These are phyloP conservation scores for Phallusia fumigata DNA, from an alignment of 23 tunicate species.

Conservation along the genomic window DNA sequence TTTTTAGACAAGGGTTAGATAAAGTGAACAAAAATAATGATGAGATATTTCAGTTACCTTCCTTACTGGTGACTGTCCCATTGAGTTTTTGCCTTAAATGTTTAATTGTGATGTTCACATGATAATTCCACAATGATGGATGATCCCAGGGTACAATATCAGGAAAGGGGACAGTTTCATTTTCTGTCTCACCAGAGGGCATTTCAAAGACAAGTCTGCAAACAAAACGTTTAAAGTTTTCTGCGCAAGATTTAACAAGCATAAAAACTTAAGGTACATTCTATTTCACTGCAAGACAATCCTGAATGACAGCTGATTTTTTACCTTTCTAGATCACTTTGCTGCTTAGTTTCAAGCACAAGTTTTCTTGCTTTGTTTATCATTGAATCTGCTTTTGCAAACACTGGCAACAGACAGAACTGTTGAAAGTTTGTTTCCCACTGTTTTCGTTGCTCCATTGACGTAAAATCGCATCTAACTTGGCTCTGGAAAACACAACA, in stretches of 20 bases:
- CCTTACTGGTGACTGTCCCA: constrained; percentile 3
- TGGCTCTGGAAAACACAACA: too few relatives aligned
- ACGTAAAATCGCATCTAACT: too few relatives aligned
- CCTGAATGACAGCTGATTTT: too few relatives aligned
- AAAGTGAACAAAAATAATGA: too few relatives aligned
- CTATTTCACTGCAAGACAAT: too few relatives aligned
- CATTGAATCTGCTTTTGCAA: constrained; percentile 32
- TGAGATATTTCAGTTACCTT: not conserved
- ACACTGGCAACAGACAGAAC: constrained; percentile 26
- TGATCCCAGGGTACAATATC: constrained; percentile 4
- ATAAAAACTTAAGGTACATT: not conserved
- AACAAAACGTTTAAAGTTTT: not conserved
- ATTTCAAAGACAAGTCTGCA: constrained; percentile 57
- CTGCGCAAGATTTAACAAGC: not conserved
- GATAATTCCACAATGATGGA: constrained; percentile 29
- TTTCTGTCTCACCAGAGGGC: not conserved
- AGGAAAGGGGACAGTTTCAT: not conserved
- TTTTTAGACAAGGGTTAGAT: too few relatives aligned
- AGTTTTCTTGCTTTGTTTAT: constrained; percentile 40
- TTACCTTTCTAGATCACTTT: constrained; percentile 40
- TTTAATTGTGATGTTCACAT: constrained; percentile 16
- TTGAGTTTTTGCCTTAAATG: constrained; percentile 37
- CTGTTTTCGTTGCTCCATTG: too few relatives aligned
- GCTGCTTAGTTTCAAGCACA: constrained; percentile 12
- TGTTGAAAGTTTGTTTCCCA: constrained; percentile 62